Base-by-base conservation (phyloP, 2,888 invertebrate species). In the Mayetiola destructor region DNA sequence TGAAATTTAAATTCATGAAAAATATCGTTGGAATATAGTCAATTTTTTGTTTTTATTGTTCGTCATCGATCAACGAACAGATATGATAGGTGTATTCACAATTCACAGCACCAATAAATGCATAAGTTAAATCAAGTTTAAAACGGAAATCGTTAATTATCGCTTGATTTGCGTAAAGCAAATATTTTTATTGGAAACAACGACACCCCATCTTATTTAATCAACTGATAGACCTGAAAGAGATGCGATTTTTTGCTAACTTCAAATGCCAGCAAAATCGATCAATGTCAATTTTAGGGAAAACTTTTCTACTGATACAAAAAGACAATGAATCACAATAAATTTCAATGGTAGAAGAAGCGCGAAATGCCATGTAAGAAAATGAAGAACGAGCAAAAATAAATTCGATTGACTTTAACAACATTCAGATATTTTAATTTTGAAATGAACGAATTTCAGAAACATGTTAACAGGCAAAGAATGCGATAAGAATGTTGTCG, bases 101-200 rank as follows among this genome's bases (percentile, higher is more conserved):
- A n/a, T n/a, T n/a, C n/a, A n/a, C n/a, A n/a, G n/a, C n/a, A n/a
- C n/a, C n/a, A n/a, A n/a, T n/a, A n/a, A n/a, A n/a, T n/a, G n/a
- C n/a, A n/a, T n/a, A n/a, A n/a, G n/a, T n/a, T n/a, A n/a, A n/a
- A n/a, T n/a, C n/a, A n/a, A n/a, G n/a, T 27, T 16, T 16, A 48
- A 48, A 48, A 27, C 48, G 48, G 48, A 48, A 48, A 48, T 48
- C 48, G 48, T 48, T 48, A 48, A 48, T 48, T 48, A 48, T 48
- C 23, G 23, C 27, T 48, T 48, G 48, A 48, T 48, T 48, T 48
- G 48, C 27, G 16, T 9, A 23, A 27, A n/a, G 27, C 27, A 23
- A 48, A 48, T 27, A 48, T 48, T 27, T 27, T 27, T 5, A 48
- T n/a, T n/a, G n/a, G n/a, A n/a, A n/a, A n/a, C n/a, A n/a, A 5